Percentiles rank a stretch among this genome's conserved stretches.
Conservation (phyloP, 1,140 invertebrate species). For the Atta texana region DNA sequence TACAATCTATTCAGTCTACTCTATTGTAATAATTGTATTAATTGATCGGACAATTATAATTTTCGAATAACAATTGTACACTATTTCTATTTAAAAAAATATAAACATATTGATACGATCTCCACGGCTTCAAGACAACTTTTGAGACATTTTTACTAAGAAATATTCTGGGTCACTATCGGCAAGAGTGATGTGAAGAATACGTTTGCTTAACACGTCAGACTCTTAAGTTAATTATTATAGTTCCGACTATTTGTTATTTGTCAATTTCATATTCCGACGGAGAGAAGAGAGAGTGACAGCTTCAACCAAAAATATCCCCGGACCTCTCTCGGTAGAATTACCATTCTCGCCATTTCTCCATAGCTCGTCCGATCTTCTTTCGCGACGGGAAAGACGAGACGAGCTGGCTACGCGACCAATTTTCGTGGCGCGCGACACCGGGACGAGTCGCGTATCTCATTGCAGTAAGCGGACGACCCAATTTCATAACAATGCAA, state of each 20-base stretch:
- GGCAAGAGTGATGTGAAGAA: neutral
- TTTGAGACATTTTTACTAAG: neutral
- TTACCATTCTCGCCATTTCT: slow-evolving; percentile 16
- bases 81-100: neutral
- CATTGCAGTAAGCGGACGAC: slow-evolving; percentile 66
- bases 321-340: neutral
- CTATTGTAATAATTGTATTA: slow-evolving; percentile 20
- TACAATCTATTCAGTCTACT: slow-evolving; percentile 7
- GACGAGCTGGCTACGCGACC: slow-evolving; percentile 5
- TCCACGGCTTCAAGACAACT: no score
- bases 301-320: neutral
- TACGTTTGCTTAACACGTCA: neutral
- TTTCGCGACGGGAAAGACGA: neutral
- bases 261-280: neutral
- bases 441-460: slow-evolving; percentile 55
- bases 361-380: neutral
- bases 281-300: neutral
- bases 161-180: neutral
- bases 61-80: neutral
- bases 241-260: neutral
- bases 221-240: slow-evolving; percentile 26
- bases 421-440: slow-evolving; percentile 51
- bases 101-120: neutral
- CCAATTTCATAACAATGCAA: slow-evolving; percentile 73
- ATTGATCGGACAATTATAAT: neutral